Conservation (phyloP, 2,888 invertebrate species). For the Hirtodrosophila confusa region DNA sequence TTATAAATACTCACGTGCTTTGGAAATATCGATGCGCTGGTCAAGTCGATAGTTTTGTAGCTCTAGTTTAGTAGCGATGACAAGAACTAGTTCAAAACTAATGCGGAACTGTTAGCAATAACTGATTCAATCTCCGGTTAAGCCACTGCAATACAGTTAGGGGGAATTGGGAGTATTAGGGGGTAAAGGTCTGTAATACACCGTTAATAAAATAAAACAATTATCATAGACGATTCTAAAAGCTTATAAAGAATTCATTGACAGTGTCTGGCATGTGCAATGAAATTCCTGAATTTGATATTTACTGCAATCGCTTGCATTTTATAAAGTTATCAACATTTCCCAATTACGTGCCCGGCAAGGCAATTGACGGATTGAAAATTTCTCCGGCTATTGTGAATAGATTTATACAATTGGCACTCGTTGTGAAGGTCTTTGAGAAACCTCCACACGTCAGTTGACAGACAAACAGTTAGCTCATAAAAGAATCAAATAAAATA, state of each 20-base stretch:
- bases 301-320: constrained; percentile 54
- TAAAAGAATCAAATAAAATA: constrained; percentile 38
- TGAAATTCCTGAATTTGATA: constrained; percentile 46
- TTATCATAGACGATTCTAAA: neutral
- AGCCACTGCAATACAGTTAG: too few species aligned
- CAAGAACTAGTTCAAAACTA: too few species aligned
- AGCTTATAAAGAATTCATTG: constrained; percentile 44
- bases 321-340: constrained; percentile 67
- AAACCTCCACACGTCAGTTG: constrained; percentile 47
- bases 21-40: too few species aligned
- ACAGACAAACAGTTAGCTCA: constrained; percentile 56
- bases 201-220: too few species aligned
- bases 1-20: too few species aligned
- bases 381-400: constrained; percentile 30
- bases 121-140: too few species aligned
- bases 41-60: too few species aligned
- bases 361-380: constrained; percentile 28
- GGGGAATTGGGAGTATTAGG: too few species aligned
- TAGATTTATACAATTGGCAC: constrained; percentile 13
- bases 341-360: constrained; percentile 59
- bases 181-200: too few species aligned
- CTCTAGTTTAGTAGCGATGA: too few species aligned
- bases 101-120: too few species aligned
- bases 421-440: constrained; percentile 12
- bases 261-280: constrained; percentile 37